phyloP scores from a whole-genome alignment of 2,113 vertebrate species.

The Myxocyprinus asiaticus region DNA sequence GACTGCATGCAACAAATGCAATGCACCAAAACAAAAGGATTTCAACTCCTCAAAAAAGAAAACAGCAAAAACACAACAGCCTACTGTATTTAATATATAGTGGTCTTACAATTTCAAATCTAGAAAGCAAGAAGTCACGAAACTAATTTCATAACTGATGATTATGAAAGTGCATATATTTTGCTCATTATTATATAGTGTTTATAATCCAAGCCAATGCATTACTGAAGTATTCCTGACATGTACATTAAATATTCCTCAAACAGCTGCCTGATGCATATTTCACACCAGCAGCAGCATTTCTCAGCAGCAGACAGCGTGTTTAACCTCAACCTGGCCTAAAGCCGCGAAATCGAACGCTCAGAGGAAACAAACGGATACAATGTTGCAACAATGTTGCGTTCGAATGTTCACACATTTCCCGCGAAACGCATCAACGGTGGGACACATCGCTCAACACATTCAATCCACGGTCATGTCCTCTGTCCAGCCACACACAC shows the following conservation, averaged over 20 bases:
- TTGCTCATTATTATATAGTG: too few species aligned
- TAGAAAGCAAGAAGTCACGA: too few species aligned
- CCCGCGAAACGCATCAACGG: slow-evolving; percentile 32
- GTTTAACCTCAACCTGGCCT: slow-evolving; percentile 28
- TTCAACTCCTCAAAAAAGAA: too few species aligned
- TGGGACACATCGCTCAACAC: not conserved
- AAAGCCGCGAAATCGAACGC: slow-evolving; percentile 7
- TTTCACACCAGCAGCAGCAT: slow-evolving; percentile 51
- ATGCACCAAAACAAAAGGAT: too few species aligned
- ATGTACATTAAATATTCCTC: slow-evolving; percentile 61
- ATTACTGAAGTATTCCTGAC: too few species aligned
- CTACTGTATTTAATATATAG: too few species aligned
- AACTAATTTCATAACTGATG: too few species aligned
- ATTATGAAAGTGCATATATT: too few species aligned
- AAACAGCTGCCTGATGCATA: slow-evolving; percentile 54
- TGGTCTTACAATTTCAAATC: too few species aligned
- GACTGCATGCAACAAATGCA: too few species aligned
- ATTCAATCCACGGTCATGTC: slow-evolving; percentile 38
- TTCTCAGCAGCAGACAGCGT: slow-evolving; percentile 37
- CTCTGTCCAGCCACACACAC: slow-evolving; percentile 39
- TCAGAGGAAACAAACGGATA: not conserved
- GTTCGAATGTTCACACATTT: slow-evolving; percentile 30
- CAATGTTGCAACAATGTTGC: slow-evolving; percentile 1
- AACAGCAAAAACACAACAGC: too few species aligned
- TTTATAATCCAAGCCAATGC: too few species aligned